These are phyloP conservation scores for Catharus fuscescens DNA, from an alignment of 2,113 vertebrate genomes.

Conservation along the genomic window DNA sequence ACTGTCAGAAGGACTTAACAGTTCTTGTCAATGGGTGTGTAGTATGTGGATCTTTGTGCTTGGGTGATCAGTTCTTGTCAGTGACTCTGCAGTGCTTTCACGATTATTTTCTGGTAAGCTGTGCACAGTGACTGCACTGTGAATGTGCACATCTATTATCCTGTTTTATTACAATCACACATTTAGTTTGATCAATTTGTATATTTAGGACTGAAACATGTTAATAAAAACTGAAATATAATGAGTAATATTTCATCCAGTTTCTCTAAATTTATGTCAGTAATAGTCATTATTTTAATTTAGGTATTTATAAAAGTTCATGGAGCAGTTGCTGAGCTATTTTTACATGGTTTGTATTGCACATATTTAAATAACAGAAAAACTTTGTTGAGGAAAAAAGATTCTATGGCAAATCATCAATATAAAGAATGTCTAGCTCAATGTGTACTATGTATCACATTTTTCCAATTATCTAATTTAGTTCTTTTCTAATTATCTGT, in stretches of 20 bases:
- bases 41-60: not conserved
- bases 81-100: not conserved
- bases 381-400: not conserved
- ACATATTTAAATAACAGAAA: not conserved
- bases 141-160: not conserved
- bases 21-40: not conserved
- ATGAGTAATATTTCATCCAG: not conserved
- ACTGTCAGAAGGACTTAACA: not conserved
- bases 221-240: not conserved
- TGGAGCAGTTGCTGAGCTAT: not conserved
- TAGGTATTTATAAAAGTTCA: not conserved
- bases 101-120: not conserved
- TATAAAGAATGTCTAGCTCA: not conserved
- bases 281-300: not conserved
- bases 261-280: not conserved
- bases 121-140: not conserved
- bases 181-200: not conserved
- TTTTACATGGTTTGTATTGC: not conserved
- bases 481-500: constrained; percentile 1
- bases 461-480: not conserved
- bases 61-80: not conserved
- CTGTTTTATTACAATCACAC: not conserved
- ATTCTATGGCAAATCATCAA: not conserved
- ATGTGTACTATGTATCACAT: not conserved
- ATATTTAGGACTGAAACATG: not conserved